Evolutionary conservation across 2,888 invertebrate genomes (phyloP).

Genomic region (Ypsolopha sequella): DNA sequence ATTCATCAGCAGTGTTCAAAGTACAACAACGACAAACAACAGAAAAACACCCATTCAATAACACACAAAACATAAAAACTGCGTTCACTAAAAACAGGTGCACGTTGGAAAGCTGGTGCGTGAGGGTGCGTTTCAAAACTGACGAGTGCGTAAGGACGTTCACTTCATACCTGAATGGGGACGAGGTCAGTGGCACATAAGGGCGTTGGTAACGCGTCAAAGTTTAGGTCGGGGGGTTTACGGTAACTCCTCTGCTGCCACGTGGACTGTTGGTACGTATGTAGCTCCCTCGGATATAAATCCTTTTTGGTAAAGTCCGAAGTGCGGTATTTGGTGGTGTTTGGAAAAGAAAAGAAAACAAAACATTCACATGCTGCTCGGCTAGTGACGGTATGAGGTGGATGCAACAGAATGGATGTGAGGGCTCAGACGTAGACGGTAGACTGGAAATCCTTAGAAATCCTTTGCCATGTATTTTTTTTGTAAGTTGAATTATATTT

Average conservation of each 20-base stretch:
- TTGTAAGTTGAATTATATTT: background rate
- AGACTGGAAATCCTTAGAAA: background rate
- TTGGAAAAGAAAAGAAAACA: conserved; percentile 69
- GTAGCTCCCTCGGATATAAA: conserved; percentile 66
- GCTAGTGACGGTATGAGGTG: conserved; percentile 48
- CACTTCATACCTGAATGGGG: conserved; percentile 62
- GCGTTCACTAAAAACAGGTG: conserved; percentile 37
- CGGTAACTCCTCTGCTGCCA: conserved; percentile 72
- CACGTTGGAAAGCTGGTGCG: conserved; percentile 53
- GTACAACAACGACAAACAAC: conserved; percentile 9
- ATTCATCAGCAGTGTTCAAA: conserved; percentile 8
- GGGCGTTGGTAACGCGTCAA: conserved; percentile 63
- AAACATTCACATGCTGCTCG: conserved; percentile 72
- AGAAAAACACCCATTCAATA: conserved; percentile 8
- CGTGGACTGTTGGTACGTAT: conserved; percentile 78
- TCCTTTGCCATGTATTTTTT: background rate
- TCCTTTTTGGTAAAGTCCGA: conserved; percentile 66
- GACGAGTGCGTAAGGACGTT: conserved; percentile 40
- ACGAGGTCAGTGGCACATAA: conserved; percentile 63
- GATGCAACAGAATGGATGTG: conserved; percentile 52
- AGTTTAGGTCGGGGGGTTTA: conserved; percentile 68
- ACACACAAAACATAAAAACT: conserved; percentile 29
- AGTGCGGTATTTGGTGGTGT: conserved; percentile 60
- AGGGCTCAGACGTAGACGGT: conserved; percentile 13
- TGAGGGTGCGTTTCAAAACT: conserved; percentile 3